These are phyloP conservation scores for Teleogryllus occipitalis DNA, from an alignment of 1,140 invertebrate species.

Conservation along the genomic window DNA sequence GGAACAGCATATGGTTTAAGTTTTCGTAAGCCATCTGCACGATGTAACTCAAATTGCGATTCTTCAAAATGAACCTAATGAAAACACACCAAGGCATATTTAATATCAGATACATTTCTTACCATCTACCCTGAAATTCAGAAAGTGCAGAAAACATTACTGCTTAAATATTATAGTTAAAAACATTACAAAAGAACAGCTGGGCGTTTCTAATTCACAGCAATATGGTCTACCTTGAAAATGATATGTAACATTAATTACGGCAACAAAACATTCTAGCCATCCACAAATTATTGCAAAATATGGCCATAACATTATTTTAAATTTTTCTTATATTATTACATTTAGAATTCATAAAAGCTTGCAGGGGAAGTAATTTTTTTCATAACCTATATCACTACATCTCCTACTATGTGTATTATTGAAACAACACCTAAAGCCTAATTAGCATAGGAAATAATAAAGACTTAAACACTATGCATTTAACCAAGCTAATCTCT, in stretches of 20 bases:
- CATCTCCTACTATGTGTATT: too few species aligned
- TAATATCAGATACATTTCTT: not conserved
- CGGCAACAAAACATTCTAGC: too few species aligned
- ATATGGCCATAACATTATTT: too few species aligned
- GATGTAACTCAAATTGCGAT: slow-evolving; percentile 22
- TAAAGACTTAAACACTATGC: too few species aligned
- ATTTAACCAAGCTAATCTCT: too few species aligned
- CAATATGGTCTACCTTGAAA: not conserved
- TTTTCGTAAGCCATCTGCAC: slow-evolving; percentile 22
- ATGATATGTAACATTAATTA: not conserved
- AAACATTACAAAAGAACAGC: not conserved
- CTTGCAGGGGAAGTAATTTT: too few species aligned
- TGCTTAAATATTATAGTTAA: not conserved
- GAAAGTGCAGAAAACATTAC: not conserved
- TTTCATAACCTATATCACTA: too few species aligned
- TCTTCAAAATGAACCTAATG: slow-evolving; percentile 23
- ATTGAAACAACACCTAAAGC: too few species aligned
- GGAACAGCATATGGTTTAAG: slow-evolving; percentile 24
- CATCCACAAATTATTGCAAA: too few species aligned
- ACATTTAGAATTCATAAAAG: too few species aligned
- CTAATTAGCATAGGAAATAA: too few species aligned
- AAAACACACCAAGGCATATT: not conserved
- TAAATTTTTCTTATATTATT: too few species aligned
- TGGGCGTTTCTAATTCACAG: not conserved
- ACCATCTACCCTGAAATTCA: not conserved